These are phyloP conservation scores for Regulus satrapa DNA, from an alignment of 2,113 vertebrate genomes.

Conservation along the genomic window DNA sequence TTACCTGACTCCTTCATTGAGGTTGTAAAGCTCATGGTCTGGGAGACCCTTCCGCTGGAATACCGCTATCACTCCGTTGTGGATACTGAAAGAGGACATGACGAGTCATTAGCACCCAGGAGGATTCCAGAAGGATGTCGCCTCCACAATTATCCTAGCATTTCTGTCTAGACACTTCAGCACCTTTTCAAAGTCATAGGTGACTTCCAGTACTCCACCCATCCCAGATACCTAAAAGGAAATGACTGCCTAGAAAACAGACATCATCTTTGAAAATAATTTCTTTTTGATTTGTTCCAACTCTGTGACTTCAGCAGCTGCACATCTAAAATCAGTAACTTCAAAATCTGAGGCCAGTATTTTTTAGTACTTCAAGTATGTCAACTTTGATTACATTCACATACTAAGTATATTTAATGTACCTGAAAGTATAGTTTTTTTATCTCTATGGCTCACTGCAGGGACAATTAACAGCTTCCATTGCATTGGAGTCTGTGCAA, in stretches of 20 bases:
- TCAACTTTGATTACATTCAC: not conserved
- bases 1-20: slow-evolving; percentile 98
- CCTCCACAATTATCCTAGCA: not conserved
- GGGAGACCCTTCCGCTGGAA: slow-evolving; percentile 93
- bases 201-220: not conserved
- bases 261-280: not conserved
- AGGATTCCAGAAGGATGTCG: not conserved
- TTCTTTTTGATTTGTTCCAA: not conserved
- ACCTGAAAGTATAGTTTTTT: not conserved
- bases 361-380: not conserved
- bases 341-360: not conserved
- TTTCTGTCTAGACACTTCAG: not conserved
- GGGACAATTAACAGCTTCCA: not conserved
- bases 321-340: not conserved
- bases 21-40: slow-evolving; percentile 89
- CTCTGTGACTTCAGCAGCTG: not conserved
- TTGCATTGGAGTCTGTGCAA: not conserved
- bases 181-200: not conserved
- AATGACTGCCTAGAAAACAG: not conserved
- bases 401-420: not conserved
- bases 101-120: not conserved
- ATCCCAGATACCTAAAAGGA: not conserved
- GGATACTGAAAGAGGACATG: slow-evolving; percentile 80
- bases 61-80: slow-evolving; percentile 90
- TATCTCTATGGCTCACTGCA: not conserved